Percentiles rank a stretch among this genome's conserved stretches.
Evolutionary conservation across 2,113 vertebrate species (phyloP).

Genomic region (Orcinus orca): DNA sequence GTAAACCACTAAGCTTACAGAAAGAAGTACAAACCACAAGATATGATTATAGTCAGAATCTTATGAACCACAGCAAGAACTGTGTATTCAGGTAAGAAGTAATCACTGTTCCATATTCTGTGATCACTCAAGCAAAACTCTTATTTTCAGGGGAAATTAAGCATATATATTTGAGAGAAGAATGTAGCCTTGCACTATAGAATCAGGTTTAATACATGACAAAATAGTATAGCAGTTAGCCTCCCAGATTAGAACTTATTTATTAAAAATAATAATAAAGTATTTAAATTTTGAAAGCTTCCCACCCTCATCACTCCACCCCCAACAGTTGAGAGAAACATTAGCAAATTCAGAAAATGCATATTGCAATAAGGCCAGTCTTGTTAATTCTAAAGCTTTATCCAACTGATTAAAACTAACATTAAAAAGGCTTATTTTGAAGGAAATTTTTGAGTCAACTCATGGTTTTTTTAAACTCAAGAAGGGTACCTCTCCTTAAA

Average conservation of each 20-base stretch:
- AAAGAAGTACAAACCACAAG: neutral
- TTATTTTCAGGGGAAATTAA: constrained; percentile 53
- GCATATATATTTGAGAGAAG: constrained; percentile 23
- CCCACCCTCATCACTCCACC: neutral
- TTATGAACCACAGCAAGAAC: constrained; percentile 35
- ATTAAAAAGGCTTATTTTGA: neutral
- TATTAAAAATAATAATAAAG: constrained; percentile 42
- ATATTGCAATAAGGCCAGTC: neutral
- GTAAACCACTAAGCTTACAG: neutral
- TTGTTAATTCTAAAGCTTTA: constrained; percentile 40
- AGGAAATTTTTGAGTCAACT: neutral
- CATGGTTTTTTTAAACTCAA: constrained; percentile 6
- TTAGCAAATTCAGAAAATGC: constrained; percentile 19
- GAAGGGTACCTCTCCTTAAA: neutral
- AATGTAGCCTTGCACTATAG: neutral
- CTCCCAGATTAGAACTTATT: constrained; percentile 28
- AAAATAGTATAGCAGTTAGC: constrained; percentile 24
- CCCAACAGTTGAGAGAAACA: neutral
- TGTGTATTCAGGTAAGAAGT: constrained; percentile 12
- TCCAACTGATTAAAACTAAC: neutral
- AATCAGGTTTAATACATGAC: neutral
- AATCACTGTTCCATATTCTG: constrained; percentile 42
- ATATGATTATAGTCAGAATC: constrained; percentile 2
- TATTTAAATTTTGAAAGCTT: constrained; percentile 19
- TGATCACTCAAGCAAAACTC: constrained; percentile 27